Percentiles rank a stretch among this genome's conserved stretches.
Evolutionary conservation across 2,888 invertebrate species (phyloP).

Genomic region (Platynereis dumerilii): DNA sequence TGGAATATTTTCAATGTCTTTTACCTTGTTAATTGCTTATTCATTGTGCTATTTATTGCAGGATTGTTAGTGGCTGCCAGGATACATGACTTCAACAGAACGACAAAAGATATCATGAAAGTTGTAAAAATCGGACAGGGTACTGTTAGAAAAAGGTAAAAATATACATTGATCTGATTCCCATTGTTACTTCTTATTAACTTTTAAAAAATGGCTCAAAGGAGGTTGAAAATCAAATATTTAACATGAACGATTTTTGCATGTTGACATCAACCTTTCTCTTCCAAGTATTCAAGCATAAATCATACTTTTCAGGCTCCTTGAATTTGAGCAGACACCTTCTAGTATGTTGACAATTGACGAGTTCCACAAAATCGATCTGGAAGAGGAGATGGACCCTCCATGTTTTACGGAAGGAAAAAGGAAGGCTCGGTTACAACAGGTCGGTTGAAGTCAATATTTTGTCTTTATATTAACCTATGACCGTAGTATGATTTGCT

Average conservation of each 20-base stretch:
- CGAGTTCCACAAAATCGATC: constrained; percentile 95
- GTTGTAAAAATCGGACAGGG: constrained; percentile 96
- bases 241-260: no score
- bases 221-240: background rate
- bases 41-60: constrained; percentile 53
- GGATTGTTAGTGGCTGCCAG: constrained; percentile 93
- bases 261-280: no score
- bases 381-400: constrained; percentile 95
- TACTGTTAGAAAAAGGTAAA: constrained; percentile 82
- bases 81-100: constrained; percentile 88
- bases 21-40: constrained; percentile 5
- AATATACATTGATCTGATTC: background rate
- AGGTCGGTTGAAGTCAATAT: constrained; percentile 24
- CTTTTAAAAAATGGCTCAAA: background rate
- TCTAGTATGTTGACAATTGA: constrained; percentile 92
- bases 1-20: no score
- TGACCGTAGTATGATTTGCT: no score
- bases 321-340: constrained; percentile 96
- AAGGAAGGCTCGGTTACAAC: constrained; percentile 76
- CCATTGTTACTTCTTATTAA: background rate
- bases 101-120: constrained; percentile 85
- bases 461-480: no score
- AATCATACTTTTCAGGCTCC: constrained; percentile 65
- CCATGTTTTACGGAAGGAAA: constrained; percentile 92
- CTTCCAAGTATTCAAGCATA: background rate